Evolutionary conservation across 1,140 invertebrate genomes (phyloP), one percentile per base, ranked within the genome.

Genomic region (Drosophila punjabiensis): DNA sequence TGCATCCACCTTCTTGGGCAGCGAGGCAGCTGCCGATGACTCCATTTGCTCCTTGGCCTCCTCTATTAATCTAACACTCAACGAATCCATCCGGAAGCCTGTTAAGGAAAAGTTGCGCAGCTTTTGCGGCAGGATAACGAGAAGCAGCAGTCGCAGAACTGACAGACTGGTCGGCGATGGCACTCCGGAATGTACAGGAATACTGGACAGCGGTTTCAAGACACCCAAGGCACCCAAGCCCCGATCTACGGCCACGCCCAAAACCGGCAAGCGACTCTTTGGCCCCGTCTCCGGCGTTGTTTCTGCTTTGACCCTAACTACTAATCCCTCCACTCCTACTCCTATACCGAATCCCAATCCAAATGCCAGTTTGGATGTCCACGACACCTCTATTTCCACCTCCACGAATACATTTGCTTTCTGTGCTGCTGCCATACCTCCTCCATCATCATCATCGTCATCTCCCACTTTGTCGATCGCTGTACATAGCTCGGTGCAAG

Each of bases 21-120:
- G 76, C 52, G 84, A 87, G 55, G 76, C 75, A 61, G 86, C 83
- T 1, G 89, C 83, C 1, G 89, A 93, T 64, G 84, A 92, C 52
- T 92, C 92, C 11, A 69, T 92, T 2, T 89, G 82, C 58, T 93
- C 92, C 9, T 39, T 93, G 60, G 82, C 89, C 39, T 92, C 89
- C 30, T 92, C 89, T 24, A 82, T 86, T 3, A 92, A 77, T 30
- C 60, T 56, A 10, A 93, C 83, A 0, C 79, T 92, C 5, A 93
- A 93, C 28, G 92, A 93, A 18, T 92, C 92, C 8, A 92, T 90
- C 35, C 50, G 79, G 18, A 91, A 87, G 37, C 91, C 92, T 0
- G 84, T 93, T 0, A 93, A 93, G 32, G 91, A 92, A 14, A 93
- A 88, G 50, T 47, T 93, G 24, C 91, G 87, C 30, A 83, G 61